Percentiles rank a stretch among this genome's conserved stretches.
Evolutionary conservation across 2,888 invertebrate species (phyloP).

Genomic region (Aphidius colemani): DNA sequence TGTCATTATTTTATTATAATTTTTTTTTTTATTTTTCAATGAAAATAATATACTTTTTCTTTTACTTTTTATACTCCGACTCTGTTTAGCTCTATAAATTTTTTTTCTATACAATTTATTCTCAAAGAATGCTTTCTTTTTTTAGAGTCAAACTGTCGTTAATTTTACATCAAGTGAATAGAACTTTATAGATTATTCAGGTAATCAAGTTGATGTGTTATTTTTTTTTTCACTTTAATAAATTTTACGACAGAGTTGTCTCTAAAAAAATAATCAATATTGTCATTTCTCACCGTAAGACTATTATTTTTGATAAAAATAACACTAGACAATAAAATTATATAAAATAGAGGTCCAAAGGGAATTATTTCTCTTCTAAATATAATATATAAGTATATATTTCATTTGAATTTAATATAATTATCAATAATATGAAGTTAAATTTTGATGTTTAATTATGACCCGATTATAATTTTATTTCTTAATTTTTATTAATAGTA

Average conservation of each 20-base stretch:
- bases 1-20: too few relatives aligned
- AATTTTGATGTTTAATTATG: neutral
- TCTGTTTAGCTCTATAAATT: too few relatives aligned
- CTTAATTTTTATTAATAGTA: conserved; percentile 7
- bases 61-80: neutral
- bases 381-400: conserved; percentile 12
- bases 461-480: neutral
- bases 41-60: conserved; percentile 11
- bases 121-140: neutral
- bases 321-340: conserved; percentile 8
- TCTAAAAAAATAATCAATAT: conserved; percentile 11
- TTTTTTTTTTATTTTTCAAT: too few relatives aligned
- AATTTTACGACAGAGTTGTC: conserved; percentile 15
- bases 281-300: conserved; percentile 2
- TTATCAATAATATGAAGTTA: neutral
- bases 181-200: neutral
- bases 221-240: neutral
- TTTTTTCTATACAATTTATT: neutral
- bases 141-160: neutral
- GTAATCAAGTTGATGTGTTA: neutral
- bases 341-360: conserved; percentile 23
- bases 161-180: neutral
- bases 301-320: conserved; percentile 12
- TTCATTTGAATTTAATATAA: conserved; percentile 17
- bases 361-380: conserved; percentile 17